Conservation (phyloP, 2,113 vertebrate genomes). For the Leptobrachium leishanense region DNA sequence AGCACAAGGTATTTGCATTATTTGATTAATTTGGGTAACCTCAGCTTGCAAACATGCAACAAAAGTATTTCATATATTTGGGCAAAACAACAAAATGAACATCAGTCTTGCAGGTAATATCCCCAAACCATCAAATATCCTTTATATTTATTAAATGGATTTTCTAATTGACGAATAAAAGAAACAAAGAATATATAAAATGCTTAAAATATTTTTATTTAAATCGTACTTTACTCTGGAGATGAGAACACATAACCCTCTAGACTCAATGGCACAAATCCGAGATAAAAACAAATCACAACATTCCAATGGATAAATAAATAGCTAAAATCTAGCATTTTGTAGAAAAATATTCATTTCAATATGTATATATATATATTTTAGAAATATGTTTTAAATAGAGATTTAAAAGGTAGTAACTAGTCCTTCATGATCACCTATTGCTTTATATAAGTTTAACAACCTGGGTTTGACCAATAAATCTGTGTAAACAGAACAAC, state of each 20-base stretch:
- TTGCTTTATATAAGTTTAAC: background rate
- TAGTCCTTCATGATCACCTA: background rate
- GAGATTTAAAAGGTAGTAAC: background rate
- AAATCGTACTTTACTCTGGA: slow-evolving; percentile 23
- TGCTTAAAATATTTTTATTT: slow-evolving; percentile 28
- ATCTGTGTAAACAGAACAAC: slow-evolving; percentile 25
- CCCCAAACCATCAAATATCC: no score
- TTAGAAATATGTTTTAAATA: background rate
- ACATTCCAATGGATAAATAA: slow-evolving; percentile 18
- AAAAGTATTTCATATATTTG: no score
- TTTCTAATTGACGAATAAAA: no score
- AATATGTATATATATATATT: background rate
- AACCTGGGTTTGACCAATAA: background rate
- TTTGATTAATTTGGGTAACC: no score
- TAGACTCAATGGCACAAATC: slow-evolving; percentile 6
- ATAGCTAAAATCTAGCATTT: slow-evolving; percentile 6
- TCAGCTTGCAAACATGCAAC: no score
- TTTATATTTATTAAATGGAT: no score
- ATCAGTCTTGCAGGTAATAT: no score
- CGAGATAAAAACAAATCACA: slow-evolving; percentile 10
- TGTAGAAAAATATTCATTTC: background rate
- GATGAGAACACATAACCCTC: slow-evolving; percentile 7
- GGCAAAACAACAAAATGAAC: no score
- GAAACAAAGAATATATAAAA: background rate
- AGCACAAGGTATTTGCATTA: no score